Evolutionary conservation across 1,140 invertebrate genomes (phyloP).

Genomic region (Augochlora pura): DNA sequence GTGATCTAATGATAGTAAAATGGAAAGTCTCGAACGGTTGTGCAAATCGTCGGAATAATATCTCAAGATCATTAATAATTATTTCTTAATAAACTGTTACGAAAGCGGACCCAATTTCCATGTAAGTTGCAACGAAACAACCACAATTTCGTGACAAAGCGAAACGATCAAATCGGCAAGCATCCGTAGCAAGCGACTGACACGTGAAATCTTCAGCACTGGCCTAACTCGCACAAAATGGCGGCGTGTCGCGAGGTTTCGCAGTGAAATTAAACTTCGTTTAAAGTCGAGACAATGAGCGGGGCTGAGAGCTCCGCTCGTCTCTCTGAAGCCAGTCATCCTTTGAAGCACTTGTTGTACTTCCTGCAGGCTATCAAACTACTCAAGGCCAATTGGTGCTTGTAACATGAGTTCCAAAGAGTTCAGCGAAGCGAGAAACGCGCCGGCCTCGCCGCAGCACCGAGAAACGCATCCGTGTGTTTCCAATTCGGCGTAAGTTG

Average conservation of each 20-base stretch:
- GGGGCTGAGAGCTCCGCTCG: background rate
- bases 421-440: background rate
- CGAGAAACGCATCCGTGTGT: too few species aligned
- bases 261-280: background rate
- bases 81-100: too few species aligned
- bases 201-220: background rate
- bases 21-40: too few species aligned
- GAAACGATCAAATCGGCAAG: background rate
- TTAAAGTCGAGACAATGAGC: background rate
- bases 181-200: background rate
- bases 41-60: too few species aligned
- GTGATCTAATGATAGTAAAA: too few species aligned
- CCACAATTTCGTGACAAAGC: too few species aligned
- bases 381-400: slow-evolving; percentile 8
- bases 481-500: slow-evolving; percentile 4
- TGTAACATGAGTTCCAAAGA: slow-evolving; percentile 1
- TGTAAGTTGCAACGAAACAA: too few species aligned
- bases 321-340: background rate
- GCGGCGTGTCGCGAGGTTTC: background rate
- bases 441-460: background rate
- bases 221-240: background rate
- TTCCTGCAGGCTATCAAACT: slow-evolving; percentile 17
- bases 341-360: background rate
- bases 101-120: too few species aligned
- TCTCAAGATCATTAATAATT: too few species aligned